A percentile compares a stretch with the other conserved stretches of the same genome.
phyloP scores from a whole-genome alignment of 2,113 vertebrate species.

The Tichodroma muraria region DNA sequence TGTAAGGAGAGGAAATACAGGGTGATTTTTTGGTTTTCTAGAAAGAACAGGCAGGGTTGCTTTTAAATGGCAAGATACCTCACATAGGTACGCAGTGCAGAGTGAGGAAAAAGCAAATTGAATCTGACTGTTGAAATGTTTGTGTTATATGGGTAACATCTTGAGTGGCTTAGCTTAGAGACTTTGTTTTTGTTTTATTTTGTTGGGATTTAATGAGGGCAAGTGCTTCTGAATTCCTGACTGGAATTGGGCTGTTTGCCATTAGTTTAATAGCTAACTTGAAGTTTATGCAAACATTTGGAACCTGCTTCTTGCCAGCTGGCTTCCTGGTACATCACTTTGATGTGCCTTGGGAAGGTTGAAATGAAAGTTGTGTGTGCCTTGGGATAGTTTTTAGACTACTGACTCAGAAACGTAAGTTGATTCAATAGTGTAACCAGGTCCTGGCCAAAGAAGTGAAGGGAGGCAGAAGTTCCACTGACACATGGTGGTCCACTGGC shows the following conservation, averaged over 20 bases:
- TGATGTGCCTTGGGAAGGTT: conserved; percentile 38
- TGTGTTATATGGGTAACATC: not conserved
- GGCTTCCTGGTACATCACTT: conserved; percentile 26
- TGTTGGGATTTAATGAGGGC: conserved; percentile 16
- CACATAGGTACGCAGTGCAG: not conserved
- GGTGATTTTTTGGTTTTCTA: not conserved
- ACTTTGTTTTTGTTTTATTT: conserved; percentile 41
- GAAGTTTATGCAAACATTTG: conserved; percentile 47
- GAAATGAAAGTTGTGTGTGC: conserved; percentile 49
- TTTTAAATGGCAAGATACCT: not conserved
- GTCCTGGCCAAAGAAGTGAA: not conserved
- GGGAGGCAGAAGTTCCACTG: not conserved
- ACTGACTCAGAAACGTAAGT: conserved; percentile 29
- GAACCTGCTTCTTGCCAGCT: conserved; percentile 23
- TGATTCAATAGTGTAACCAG: not conserved
- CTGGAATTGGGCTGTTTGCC: conserved; percentile 25
- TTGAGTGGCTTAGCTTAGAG: conserved; percentile 11
- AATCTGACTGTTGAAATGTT: not conserved
- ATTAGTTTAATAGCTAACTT: conserved; percentile 37
- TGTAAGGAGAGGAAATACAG: not conserved
- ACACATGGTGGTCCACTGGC: not conserved
- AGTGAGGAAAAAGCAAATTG: not conserved
- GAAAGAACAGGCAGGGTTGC: not conserved
- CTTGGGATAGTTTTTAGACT: conserved; percentile 44
- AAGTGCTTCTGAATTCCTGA: conserved; percentile 14